Evolutionary conservation across 2,797 vertebrate species (phyloP), one percentile per base, ranked within the genome.

Genomic region (Chromobotia macracanthus): DNA sequence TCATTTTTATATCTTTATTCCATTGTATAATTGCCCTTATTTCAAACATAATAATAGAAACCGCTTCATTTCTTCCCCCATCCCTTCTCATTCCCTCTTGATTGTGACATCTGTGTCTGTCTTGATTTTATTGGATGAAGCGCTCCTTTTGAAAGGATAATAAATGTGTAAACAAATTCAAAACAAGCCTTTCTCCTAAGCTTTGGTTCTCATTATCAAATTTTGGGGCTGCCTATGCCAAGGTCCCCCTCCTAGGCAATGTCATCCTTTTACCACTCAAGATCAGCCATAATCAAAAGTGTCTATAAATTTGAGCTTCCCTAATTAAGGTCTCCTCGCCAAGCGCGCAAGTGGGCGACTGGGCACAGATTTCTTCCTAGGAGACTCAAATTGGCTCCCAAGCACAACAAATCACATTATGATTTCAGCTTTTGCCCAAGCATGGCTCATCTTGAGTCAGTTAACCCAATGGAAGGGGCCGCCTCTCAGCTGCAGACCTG

Each of bases 101-200:
- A 84, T 84, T 75, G 85, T 87, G 90, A 88, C 90, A 88, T 92
- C 89, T 89, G 75, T 81, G 90, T 87, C 90, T 58, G 72, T 88
- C 89, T 87, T 85, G 84, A 88, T 89, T 89, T 87, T 80, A 82
- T 79, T 79, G 85, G 73, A 75, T 73, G 78, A 83, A 86, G 84
- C 82, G 79, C 85, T 84, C 86, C 87, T 87, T 90, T 86, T 82
- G 79, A 85, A 86, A 85, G 87, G 87, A 92, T 90, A 92, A 91
- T 90, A 89, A 91, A 91, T 85, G 79, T 85, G 86, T 92, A 92
- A 91, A 92, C 90, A 90, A 83, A 91, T 89, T 88, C 84, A 82
- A 77, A 74, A 87, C 88, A 61, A 87, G 85, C 85, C 87, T 86
- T 82, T 88, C 83, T 83, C 85, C 83, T 89, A 79, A 77, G 83